Conservation (phyloP, 2,113 vertebrate species). For the Psilopsiagon aymara region DNA sequence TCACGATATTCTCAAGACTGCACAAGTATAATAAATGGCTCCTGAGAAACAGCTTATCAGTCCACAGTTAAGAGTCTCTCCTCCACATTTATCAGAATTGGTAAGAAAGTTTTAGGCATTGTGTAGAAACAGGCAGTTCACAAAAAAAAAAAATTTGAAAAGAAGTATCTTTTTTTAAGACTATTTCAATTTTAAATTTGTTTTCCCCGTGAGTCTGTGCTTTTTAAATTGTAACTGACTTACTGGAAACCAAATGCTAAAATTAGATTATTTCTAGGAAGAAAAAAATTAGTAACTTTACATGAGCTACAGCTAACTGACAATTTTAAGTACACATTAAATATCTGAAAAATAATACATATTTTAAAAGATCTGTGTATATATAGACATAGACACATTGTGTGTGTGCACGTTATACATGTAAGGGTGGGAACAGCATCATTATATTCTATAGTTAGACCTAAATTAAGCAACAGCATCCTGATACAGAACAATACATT, state of each 20-base stretch:
- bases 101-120: neutral
- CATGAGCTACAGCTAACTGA: neutral
- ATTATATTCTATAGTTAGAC: neutral
- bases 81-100: neutral
- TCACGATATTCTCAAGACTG: neutral
- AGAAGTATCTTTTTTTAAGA: neutral
- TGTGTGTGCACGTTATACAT: neutral
- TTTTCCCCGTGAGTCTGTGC: neutral
- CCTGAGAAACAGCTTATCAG: neutral
- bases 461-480: conserved; percentile 25
- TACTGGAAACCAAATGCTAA: neutral
- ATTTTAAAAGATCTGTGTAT: neutral
- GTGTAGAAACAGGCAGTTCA: neutral
- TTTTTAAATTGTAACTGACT: neutral
- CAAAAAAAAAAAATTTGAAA: neutral
- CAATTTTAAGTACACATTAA: neutral
- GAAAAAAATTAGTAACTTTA: neutral
- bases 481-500: conserved; percentile 29
- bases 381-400: neutral
- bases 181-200: neutral
- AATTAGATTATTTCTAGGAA: neutral
- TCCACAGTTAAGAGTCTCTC: neutral
- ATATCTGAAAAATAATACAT: neutral
- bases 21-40: neutral
- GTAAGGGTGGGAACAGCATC: neutral